Base-by-base conservation (phyloP, 2,888 invertebrate genomes). In the Campaea margaritaria region DNA sequence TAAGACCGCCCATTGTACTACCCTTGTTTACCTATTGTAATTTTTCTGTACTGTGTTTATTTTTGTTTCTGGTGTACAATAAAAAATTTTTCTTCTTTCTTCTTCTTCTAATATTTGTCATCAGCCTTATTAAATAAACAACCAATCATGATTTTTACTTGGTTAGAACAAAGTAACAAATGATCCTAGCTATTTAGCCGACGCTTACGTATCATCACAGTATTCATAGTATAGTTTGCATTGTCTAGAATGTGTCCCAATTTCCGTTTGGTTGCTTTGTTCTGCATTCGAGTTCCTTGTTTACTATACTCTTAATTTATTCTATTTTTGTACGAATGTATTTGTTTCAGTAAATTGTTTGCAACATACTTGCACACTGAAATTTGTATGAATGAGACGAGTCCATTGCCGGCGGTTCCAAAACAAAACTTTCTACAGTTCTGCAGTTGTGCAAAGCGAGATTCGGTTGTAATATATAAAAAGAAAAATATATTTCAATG, bases 251-350 rank as follows among this genome's bases (percentile, higher is more conserved):
- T 52, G 43, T 52, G 67, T 53, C 59, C 66, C 53, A 59, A 61
- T 68, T 69, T 64, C 58, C 56, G 62, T 59, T 46, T 60, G n/a
- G 62, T 59, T 49, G 58, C 64, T 67, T 69, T 68, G 67, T 62
- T 58, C 54, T 48, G 58, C 63, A 57, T 53, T 61, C 48, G 46
- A 53, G 51, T 55, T 65, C 56, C 52, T 39, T 49, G 47, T 46
- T 55, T 41, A 55, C 45, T 43, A 59, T 5, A 21, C 44, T 64
- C 51, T 51, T 61, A 64, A 54, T 62, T 63, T 62, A 62, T 67
- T 58, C 53, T 49, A 52, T 42, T 61, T 61, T 57, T 38, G 49
- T 58, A 42, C 46, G 51, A 46, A 55, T 59, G 47, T 60, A 64
- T 65, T 67, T 58, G 53, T 58, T 62, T 62, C 67, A 70, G 28